These are phyloP conservation scores for Camponotus floridanus DNA, from an alignment of 1,140 invertebrate genomes.

Conservation along the genomic window DNA sequence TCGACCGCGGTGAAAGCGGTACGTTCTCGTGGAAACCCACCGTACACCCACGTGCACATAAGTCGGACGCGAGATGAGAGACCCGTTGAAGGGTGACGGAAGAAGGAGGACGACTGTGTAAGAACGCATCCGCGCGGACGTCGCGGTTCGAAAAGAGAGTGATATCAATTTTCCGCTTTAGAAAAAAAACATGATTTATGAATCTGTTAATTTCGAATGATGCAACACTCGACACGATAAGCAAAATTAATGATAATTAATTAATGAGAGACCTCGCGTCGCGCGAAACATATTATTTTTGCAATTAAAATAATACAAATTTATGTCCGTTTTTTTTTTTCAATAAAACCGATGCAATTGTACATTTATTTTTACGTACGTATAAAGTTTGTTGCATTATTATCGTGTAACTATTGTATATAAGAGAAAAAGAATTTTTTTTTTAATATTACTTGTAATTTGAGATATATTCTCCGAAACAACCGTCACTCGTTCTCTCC, in stretches of 20 bases:
- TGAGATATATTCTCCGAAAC: too few relatives aligned
- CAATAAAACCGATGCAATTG: neutral
- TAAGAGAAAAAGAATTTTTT: neutral
- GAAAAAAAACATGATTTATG: neutral
- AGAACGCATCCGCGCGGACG: neutral
- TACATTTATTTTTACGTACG: neutral
- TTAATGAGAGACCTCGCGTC: neutral
- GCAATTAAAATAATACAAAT: neutral
- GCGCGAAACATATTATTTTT: neutral
- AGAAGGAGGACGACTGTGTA: slow-evolving; percentile 8
- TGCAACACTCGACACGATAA: neutral
- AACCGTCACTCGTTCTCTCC: too few relatives aligned
- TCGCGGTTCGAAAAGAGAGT: neutral
- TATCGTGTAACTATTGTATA: neutral
- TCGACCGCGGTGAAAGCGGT: slow-evolving; percentile 62
- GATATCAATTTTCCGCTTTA: neutral
- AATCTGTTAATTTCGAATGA: neutral
- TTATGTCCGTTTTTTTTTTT: neutral
- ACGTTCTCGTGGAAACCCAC: slow-evolving; percentile 47
- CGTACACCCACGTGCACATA: slow-evolving; percentile 51
- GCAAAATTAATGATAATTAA: too few relatives aligned
- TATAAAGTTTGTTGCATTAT: neutral
- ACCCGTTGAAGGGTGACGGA: slow-evolving; percentile 32
- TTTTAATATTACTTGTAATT: neutral
- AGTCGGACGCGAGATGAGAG: slow-evolving; percentile 39